Conservation (phyloP, 2,113 vertebrate genomes). For the Taurulus bubalis region DNA sequence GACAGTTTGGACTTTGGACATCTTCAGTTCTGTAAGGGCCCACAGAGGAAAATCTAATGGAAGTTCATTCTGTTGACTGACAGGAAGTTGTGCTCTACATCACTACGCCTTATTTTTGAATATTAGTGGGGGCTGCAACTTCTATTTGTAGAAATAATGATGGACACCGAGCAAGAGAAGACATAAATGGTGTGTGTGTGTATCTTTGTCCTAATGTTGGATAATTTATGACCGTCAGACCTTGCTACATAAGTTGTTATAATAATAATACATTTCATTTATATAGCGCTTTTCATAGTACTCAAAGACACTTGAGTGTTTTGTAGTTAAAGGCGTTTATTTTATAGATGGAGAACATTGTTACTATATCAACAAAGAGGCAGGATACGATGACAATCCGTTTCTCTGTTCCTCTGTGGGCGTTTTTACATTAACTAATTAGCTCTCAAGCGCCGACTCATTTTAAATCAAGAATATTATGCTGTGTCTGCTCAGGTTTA, state of each 20-base stretch:
- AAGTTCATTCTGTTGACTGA: constrained; percentile 10
- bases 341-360: not conserved
- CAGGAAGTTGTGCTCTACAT: constrained; percentile 1
- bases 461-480: not conserved
- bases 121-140: not conserved
- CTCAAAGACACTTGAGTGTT: too few species aligned
- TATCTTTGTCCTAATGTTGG: not conserved
- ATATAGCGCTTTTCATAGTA: too few species aligned
- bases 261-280: too few species aligned
- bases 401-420: constrained; percentile 7
- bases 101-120: not conserved
- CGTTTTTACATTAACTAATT: constrained; percentile 19
- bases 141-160: not conserved
- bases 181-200: not conserved
- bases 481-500: constrained; percentile 24
- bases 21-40: not conserved
- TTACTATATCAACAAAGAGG: not conserved
- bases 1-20: not conserved
- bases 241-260: not conserved
- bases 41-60: not conserved
- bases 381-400: not conserved
- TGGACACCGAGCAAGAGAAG: not conserved
- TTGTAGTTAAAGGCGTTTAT: not conserved
- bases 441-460: constrained; percentile 1
- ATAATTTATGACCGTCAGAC: not conserved